Base-by-base conservation (phyloP, 2,113 vertebrate genomes). In the Mionectes macconnelli region DNA sequence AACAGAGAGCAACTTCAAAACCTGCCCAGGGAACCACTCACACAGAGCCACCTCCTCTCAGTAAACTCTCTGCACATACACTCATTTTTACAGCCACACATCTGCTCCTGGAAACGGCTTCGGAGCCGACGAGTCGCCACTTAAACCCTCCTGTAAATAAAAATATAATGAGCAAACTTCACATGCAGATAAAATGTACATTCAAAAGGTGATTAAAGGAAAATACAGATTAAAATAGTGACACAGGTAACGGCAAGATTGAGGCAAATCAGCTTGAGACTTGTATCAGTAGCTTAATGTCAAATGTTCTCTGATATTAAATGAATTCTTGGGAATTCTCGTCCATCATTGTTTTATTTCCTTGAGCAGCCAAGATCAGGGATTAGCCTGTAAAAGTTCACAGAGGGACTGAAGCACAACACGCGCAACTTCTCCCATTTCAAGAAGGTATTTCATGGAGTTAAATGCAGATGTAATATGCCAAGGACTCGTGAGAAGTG, bases 1-100 rank as follows among this genome's bases (percentile, higher is more conserved):
- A 94, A 97, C 66, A 97, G 64, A 97, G 75, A 94, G 66, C 76
- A 88, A 64, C 33, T 74, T 94, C 94, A 90, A 83, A 90, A 92
- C 50, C 89, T 91, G 66, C 19, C 94, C 42, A 81, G 57, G 57
- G 86, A 56, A 69, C 56, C 66, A 80, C 67, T 11, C 92, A 56
- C 92, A 56, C 37, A 87, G 72, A 82, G 74, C 14, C 0, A 37
- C 6, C 44, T 62, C 74, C 60, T 82, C 50, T 64, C 55, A 45
- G 28, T 85, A 5, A 63, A 83, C 39, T 6, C 4, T 14, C 56
- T 13, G 31, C 19, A 33, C 7, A 56, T 8, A 16, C 22, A 25
- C n/a, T 39, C 24, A 28, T 39, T 39, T 39, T 39, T 19, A 62
- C 15, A 62, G 59, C 59, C 59, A 37, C 35, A 24, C 27, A 27